Base-by-base conservation (phyloP, 2,113 vertebrate genomes). In the Pyxicephalus adspersus region DNA sequence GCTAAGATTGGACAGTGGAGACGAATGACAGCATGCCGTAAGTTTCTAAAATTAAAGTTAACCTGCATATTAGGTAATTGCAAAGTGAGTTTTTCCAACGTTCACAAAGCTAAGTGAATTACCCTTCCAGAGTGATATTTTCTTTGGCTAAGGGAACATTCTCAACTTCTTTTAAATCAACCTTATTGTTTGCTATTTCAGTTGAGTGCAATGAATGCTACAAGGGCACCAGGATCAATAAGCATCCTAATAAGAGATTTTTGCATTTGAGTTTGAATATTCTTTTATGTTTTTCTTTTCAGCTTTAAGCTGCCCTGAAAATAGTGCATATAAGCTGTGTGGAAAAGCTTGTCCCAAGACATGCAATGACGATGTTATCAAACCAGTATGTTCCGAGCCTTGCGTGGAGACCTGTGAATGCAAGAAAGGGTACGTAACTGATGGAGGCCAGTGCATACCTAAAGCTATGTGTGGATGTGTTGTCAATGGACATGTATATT, bases 1-100 rank as follows among this genome's bases (percentile, higher is more conserved):
- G 63, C 89, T 29, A 55, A 84, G 50, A 60, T 93, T 20, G 52
- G 80, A 17, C 87, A 88, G 8, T 93, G 91, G 92, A 91, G 91
- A 67, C 70, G 11, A 0, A 50, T 82, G 2, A 83, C 89, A 65
- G 73, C 18, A 55, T 92, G 92, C 34, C 45, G 91, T 93, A 83
- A 92, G 92, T 92, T 64, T 17, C 11, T 2, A 4, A n/a, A n/a
- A 60, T 60, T 60, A 23, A 23, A 5, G 54, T 17, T 4, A 16
- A n/a, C 54, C 6, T n/a, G 17, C 17, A 54, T 19, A 54, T 15
- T 54, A 1, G 52, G 19, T 54, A 54, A 11, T 15, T 54, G 11
- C 19, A 1, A 54, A 54, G 19, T 15, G 19, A 54, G 19, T 15
- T 15, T 54, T 1, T 2, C 1, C 19, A 54, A 54, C 19, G 11